Base-by-base conservation (phyloP, 2,888 invertebrate species). In the Lithosia quadra region DNA sequence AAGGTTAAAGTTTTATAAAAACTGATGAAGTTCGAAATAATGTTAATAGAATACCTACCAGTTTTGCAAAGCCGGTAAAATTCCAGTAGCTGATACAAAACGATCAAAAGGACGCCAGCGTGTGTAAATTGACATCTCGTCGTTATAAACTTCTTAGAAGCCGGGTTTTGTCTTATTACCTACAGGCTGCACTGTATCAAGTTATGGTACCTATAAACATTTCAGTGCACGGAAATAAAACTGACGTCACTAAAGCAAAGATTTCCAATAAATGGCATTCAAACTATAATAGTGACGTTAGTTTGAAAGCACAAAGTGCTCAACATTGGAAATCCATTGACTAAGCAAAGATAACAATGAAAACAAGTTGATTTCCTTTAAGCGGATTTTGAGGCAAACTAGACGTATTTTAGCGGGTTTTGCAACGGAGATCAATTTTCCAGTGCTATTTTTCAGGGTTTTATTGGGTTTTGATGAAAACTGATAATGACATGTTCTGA, bases 91-190 rank as follows among this genome's bases (percentile, higher is more conserved):
- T 49, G n/a, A 49, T 49, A 58, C 15, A 33, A 58, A 58, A 28
- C 24, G 24, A 56, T n/a, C 56, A 9, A 33, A 33, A 33, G n/a
- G 18, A 58, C 34, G 15, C 28, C n/a, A 34, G 34, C 10, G 18
- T 33, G 18, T 33, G 5, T 1, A 28, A 55, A 21, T 21, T 18
- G 7, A 22, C 24, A 22, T 56, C 15, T 18, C 28, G 28, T 56
- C 15, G 11, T 62, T n/a, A 18, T 7, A 22, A 21, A 21, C 11
- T 79, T 76, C 74, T 71, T 13, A 70, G 84, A 74, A 81, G 34
- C 36, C 13, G 68, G 70, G 69, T 36, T 43, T 70, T 72, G 65
- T 73, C 64, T 53, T 39, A 57, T 33, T 57, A 65, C 71, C 8
- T 33, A 21, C 59, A 66, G 49, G 34, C 43, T 49, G 22, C n/a